phyloP scores from a whole-genome alignment of 2,113 vertebrate species.

The Phainopepla nitens region DNA sequence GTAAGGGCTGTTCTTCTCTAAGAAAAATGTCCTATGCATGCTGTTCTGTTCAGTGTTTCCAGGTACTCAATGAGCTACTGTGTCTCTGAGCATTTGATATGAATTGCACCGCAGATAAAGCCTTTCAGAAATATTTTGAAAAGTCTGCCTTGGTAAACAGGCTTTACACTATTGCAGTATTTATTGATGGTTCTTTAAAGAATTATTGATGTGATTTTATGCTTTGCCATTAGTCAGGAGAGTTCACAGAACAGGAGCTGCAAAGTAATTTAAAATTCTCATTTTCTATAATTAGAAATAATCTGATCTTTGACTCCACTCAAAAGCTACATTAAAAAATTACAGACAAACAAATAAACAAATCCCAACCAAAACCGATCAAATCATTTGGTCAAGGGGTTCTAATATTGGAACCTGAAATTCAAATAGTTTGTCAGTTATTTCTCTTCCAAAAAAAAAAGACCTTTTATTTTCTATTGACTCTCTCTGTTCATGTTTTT shows the following conservation, averaged over 20 bases:
- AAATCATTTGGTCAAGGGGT: background rate
- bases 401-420: background rate
- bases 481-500: rapidly evolving
- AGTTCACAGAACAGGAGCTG: background rate
- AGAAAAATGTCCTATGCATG: background rate
- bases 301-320: background rate
- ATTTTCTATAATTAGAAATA: background rate
- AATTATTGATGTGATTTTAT: background rate
- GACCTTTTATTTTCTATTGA: background rate
- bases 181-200: background rate
- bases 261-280: background rate
- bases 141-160: background rate
- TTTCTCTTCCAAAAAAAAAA: background rate
- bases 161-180: background rate
- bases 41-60: background rate
- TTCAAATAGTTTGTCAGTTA: background rate
- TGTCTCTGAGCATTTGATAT: background rate
- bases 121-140: background rate
- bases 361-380: background rate
- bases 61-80: background rate
- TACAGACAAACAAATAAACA: background rate
- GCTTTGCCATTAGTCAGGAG: background rate
- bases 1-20: background rate
- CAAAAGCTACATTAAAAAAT: background rate
- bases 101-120: background rate